Conservation (phyloP, 2,888 invertebrate genomes). For the Lithosia quadra region DNA sequence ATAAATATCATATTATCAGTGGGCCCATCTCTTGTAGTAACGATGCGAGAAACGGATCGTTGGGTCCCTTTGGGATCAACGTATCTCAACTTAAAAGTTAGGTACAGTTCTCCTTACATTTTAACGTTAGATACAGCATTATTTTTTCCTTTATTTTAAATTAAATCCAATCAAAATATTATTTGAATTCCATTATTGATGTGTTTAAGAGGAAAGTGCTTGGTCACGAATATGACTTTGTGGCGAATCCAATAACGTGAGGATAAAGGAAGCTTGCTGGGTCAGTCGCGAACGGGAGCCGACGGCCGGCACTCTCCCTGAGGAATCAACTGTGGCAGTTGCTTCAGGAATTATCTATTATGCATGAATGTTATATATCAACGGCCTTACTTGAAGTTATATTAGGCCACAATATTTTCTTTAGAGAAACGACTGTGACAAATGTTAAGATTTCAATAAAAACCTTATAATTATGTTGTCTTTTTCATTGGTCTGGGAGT, state of each 20-base stretch:
- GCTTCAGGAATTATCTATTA: constrained; percentile 55
- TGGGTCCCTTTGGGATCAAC: constrained; percentile 25
- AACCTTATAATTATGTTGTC: no score
- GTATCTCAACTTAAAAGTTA: constrained; percentile 30
- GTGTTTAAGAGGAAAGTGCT: constrained; percentile 53
- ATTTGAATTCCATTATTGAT: constrained; percentile 55
- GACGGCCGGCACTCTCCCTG: constrained; percentile 50
- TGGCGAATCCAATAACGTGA: constrained; percentile 67
- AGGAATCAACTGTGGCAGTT: constrained; percentile 46
- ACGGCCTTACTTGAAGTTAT: constrained; percentile 40
- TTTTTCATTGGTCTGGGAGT: no score
- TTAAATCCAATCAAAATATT: background rate
- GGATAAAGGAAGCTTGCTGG: constrained; percentile 45
- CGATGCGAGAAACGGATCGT: constrained; percentile 30
- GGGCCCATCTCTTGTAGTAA: constrained; percentile 26
- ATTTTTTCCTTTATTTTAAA: background rate
- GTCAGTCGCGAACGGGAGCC: constrained; percentile 42
- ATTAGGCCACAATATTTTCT: no score
- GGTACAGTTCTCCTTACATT: constrained; percentile 8
- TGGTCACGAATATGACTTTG: constrained; percentile 53
- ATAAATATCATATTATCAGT: constrained; percentile 35
- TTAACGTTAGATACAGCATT: no score
- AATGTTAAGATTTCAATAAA: background rate
- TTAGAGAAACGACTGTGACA: background rate
- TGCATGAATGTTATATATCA: constrained; percentile 59